phyloP scores from a whole-genome alignment of 2,888 invertebrate genomes.

The Anoplius nigerrimus region DNA sequence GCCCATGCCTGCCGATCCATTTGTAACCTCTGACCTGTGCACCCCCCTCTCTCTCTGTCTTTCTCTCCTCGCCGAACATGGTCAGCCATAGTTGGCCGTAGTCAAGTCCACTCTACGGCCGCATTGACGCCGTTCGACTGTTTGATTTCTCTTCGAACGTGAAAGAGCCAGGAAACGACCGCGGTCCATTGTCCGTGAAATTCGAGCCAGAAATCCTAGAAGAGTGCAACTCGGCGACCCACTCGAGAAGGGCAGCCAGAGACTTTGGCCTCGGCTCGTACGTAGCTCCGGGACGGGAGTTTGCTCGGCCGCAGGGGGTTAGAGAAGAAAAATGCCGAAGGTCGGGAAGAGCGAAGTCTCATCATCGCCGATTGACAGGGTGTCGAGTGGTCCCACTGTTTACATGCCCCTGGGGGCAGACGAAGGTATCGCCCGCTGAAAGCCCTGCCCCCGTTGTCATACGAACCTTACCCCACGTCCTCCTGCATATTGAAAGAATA shows the following conservation, averaged over 20 bases:
- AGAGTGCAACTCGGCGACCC: not conserved
- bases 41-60: no score
- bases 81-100: no score
- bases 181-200: slow-evolving; percentile 49
- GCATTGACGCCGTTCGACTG: no score
- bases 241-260: slow-evolving; percentile 2
- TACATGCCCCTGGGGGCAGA: slow-evolving; percentile 67
- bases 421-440: slow-evolving; percentile 55
- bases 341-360: slow-evolving; percentile 34
- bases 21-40: no score
- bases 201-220: slow-evolving; percentile 37
- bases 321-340: slow-evolving; percentile 1
- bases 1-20: no score
- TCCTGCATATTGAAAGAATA: slow-evolving; percentile 2
- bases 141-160: slow-evolving; percentile 21
- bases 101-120: no score
- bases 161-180: slow-evolving; percentile 14
- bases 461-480: slow-evolving; percentile 36
- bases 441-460: slow-evolving; percentile 47
- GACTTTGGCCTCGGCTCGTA: no score
- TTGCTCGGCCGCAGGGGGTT: not conserved
- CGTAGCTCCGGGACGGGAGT: no score
- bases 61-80: no score
- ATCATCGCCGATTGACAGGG: slow-evolving; percentile 62
- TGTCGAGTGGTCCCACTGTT: slow-evolving; percentile 66